A percentile compares a stretch with the other conserved stretches of the same genome.
Conservation (phyloP, 2,797 vertebrate genomes). For the Rhinatrema bivittatum region DNA sequence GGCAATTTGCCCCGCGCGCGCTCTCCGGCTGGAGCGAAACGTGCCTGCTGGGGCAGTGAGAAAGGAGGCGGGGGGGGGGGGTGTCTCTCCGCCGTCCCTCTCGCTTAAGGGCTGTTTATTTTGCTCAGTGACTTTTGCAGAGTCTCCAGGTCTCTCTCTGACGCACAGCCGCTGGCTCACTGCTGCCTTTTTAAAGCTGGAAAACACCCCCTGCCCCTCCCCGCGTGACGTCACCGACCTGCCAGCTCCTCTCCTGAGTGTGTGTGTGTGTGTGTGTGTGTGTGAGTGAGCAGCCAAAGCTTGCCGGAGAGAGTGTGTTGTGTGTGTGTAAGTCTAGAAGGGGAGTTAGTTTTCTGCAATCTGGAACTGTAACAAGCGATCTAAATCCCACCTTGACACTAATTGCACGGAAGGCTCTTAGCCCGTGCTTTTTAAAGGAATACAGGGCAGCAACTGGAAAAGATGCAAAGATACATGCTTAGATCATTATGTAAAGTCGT, state of each 20-base stretch:
- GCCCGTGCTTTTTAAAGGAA: too few relatives aligned
- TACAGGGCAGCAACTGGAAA: too few relatives aligned
- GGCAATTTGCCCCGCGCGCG: slow-evolving; percentile 7
- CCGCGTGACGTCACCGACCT: slow-evolving; percentile 65
- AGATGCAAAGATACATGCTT: too few relatives aligned
- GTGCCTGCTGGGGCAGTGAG: background rate
- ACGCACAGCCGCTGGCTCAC: slow-evolving; percentile 70
- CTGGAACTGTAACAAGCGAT: too few relatives aligned
- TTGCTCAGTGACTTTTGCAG: slow-evolving; percentile 42
- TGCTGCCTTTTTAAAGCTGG: slow-evolving; percentile 88
- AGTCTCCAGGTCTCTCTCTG: slow-evolving; percentile 68
- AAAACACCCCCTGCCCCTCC: slow-evolving; percentile 74
- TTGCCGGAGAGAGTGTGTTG: too few relatives aligned
- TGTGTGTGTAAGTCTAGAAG: too few relatives aligned
- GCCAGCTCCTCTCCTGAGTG: slow-evolving; percentile 25
- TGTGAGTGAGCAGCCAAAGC: slow-evolving; percentile 24
- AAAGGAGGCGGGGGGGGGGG: slow-evolving; percentile 3
- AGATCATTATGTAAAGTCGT: slow-evolving; percentile 56
- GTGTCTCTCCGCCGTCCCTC: slow-evolving; percentile 7
- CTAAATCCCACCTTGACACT: too few relatives aligned
- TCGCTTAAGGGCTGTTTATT: slow-evolving; percentile 15
- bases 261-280: slow-evolving; percentile 19
- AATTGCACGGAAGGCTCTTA: too few relatives aligned
- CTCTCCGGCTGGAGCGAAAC: slow-evolving; percentile 2
- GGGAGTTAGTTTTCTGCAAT: too few relatives aligned